Percentiles rank a stretch among this genome's conserved stretches.
These are phyloP conservation scores for Megaleporinus macrocephalus DNA, from an alignment of 2,113 vertebrate species.

Conservation along the genomic window DNA sequence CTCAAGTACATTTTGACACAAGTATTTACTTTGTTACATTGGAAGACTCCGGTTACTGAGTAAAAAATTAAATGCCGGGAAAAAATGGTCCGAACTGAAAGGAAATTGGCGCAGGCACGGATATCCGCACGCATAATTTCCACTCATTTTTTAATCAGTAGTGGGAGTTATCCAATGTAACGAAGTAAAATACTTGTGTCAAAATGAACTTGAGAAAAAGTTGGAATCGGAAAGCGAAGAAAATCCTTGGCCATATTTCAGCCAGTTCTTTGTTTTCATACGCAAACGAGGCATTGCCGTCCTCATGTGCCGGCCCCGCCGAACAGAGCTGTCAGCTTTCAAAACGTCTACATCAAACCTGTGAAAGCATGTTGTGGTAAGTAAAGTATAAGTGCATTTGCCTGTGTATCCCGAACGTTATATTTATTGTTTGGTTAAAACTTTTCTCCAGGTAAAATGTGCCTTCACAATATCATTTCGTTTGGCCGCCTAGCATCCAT, in stretches of 20 bases:
- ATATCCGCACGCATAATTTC: too few relatives aligned
- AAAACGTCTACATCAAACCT: neutral
- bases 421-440: slow-evolving; percentile 4
- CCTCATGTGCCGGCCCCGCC: neutral
- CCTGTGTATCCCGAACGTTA: neutral
- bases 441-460: neutral
- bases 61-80: too few relatives aligned
- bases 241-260: slow-evolving; percentile 4
- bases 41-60: too few relatives aligned
- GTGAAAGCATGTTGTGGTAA: neutral
- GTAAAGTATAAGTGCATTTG: neutral
- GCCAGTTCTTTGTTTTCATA: neutral
- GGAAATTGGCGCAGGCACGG: too few relatives aligned
- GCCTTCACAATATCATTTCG: neutral
- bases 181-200: too few relatives aligned
- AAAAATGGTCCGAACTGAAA: too few relatives aligned
- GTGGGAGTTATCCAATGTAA: too few relatives aligned
- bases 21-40: too few relatives aligned
- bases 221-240: neutral
- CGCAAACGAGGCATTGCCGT: neutral
- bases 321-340: slow-evolving; percentile 7
- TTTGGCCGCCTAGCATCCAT: neutral
- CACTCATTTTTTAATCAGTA: too few relatives aligned
- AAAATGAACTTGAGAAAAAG: too few relatives aligned
- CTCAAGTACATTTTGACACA: too few relatives aligned